phyloP scores from a whole-genome alignment of 2,888 invertebrate species.

The Coremacera marginata region DNA sequence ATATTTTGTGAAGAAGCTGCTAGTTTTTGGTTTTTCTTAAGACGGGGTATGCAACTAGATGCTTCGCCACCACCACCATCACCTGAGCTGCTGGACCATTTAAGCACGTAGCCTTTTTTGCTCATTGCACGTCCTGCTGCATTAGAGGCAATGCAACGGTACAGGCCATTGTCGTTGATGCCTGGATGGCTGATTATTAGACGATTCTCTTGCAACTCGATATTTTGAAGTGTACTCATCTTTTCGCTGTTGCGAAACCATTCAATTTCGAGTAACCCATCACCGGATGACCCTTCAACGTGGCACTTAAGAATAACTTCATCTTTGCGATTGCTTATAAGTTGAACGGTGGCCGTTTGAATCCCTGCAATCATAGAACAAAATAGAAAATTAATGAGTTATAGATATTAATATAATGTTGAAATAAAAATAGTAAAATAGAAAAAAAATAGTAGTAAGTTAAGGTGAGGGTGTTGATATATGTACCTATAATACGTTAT shows the following conservation, averaged over 20 bases:
- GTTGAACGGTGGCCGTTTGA: conserved; percentile 62
- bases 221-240: conserved; percentile 72
- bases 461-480: too few relatives aligned
- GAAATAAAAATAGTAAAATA: too few relatives aligned
- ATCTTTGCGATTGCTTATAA: conserved; percentile 61
- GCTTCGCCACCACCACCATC: conserved; percentile 39
- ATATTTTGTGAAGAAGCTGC: conserved; percentile 56
- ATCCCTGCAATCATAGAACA: conserved; percentile 57
- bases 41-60: conserved; percentile 61
- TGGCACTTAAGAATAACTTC: conserved; percentile 66
- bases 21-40: conserved; percentile 60
- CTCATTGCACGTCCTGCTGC: conserved; percentile 73
- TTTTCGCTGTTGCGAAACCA: conserved; percentile 74
- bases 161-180: conserved; percentile 77
- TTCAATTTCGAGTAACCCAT: conserved; percentile 62
- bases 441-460: too few relatives aligned
- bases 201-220: conserved; percentile 71
- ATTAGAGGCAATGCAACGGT: conserved; percentile 79
- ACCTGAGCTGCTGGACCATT: conserved; percentile 47
- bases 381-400: not conserved
- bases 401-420: too few relatives aligned
- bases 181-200: conserved; percentile 63
- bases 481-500: too few relatives aligned
- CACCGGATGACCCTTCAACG: conserved; percentile 64
- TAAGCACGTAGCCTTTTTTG: conserved; percentile 61